phyloP scores from a whole-genome alignment of 2,113 vertebrate species.

The Scytalopus superciliaris region DNA sequence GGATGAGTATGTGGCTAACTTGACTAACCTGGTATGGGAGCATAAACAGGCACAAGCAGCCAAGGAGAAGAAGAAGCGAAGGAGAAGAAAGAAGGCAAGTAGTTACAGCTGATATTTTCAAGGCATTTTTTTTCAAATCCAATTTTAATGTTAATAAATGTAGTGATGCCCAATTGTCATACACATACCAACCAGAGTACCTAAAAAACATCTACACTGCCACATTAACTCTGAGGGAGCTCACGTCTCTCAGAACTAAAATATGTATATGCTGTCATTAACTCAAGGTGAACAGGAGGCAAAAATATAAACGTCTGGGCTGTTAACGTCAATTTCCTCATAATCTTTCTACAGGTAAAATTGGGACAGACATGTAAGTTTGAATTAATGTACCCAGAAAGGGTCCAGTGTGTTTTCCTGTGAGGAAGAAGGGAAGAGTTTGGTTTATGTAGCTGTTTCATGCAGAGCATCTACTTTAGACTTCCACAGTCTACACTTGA shows the following conservation, averaged over 20 bases:
- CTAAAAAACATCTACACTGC: background rate
- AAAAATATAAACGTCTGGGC: background rate
- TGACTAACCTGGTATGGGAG: conserved; percentile 95
- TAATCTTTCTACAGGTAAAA: background rate
- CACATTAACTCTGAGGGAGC: background rate
- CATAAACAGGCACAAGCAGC: conserved; percentile 97
- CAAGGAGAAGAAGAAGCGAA: conserved; percentile 95
- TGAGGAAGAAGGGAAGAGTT: background rate
- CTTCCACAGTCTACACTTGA: background rate
- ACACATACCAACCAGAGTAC: background rate
- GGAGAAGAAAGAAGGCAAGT: conserved; percentile 90
- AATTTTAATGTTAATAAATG: background rate
- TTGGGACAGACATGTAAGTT: background rate
- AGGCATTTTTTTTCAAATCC: background rate
- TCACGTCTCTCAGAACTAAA: background rate
- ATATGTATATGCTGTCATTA: background rate
- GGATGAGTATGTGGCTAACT: conserved; percentile 96
- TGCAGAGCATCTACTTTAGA: background rate
- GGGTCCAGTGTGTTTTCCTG: background rate
- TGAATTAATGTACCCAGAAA: background rate
- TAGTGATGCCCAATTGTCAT: background rate
- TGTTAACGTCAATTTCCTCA: background rate
- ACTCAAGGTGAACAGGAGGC: background rate
- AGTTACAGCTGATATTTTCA: background rate
- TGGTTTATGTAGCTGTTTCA: background rate